Base-by-base conservation (phyloP, 2,888 invertebrate genomes). In the Itoplectis maculator region DNA sequence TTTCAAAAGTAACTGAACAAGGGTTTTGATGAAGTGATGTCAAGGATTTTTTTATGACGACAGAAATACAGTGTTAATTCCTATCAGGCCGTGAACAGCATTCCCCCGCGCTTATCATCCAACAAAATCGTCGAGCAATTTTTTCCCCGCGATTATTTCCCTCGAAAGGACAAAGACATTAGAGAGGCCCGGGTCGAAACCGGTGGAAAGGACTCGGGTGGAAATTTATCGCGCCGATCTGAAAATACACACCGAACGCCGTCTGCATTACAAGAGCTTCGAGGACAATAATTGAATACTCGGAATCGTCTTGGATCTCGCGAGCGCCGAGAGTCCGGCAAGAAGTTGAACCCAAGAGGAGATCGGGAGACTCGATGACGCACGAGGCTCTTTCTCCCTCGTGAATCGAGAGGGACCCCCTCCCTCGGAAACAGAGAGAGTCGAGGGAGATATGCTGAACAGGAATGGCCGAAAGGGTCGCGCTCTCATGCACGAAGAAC, bases 261-360 rank as follows among this genome's bases (percentile, higher is more conserved):
- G 59, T 70, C 70, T 40, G 56, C 56, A 42, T 23, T 15, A n/a
- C 42, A 23, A 54, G 56, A 70, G 56, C 56, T 70, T 42, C 56
- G 42, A 56, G 54, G n/a, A 56, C 70, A 56, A 70, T 70, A 56
- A 70, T 70, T 42, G 70, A 56, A 56, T 70, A 56, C 70, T 42
- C 13, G 40, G 70, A 70, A 70, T 70, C 42, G 70, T 70, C 70
- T 42, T 20, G 56, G 23, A 54, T 70, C 70, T 54, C 29, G 40
- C 51, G 42, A 40, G 70, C 40, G 54, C n/a, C 40, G 70, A 15
- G 66, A 47, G 35, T 49, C 18, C 66, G 15, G 42, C 56, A 70
- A 69, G 68, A 70, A 56, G 70, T 70, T 56, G 69, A 69, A 69
- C 68, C 40, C 51, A 37, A 37, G 20, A 11, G 56, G 54, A 65